Percentiles rank a stretch among this genome's conserved stretches.
phyloP scores from a whole-genome alignment of 2,888 invertebrate genomes.

The Aporophyla nigra region DNA sequence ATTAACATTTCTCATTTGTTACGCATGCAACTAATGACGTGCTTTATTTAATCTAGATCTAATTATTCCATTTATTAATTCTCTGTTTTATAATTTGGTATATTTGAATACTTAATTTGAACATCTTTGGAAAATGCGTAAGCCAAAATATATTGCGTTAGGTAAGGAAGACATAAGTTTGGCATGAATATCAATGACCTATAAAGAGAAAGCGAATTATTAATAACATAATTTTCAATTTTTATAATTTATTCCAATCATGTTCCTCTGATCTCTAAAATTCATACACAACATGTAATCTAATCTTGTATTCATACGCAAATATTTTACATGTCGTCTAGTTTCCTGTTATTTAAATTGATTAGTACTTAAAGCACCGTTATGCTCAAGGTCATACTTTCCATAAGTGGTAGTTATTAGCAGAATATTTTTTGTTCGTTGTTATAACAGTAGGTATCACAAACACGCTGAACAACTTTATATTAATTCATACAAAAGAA shows the following conservation, averaged over 20 bases:
- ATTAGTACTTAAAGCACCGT: neutral
- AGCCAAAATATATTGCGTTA: neutral
- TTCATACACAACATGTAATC: slow-evolving; percentile 8
- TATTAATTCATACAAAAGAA: too few species aligned
- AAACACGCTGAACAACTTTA: neutral
- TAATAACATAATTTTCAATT: neutral
- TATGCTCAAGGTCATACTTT: slow-evolving; percentile 26
- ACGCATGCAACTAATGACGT: neutral
- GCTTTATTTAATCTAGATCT: slow-evolving; percentile 15
- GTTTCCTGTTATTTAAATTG: neutral
- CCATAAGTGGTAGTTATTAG: slow-evolving; percentile 7
- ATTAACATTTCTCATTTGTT: neutral
- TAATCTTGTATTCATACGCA: neutral
- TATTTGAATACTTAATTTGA: neutral
- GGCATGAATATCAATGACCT: neutral
- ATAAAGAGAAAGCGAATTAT: neutral
- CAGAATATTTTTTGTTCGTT: neutral
- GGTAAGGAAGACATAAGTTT: neutral
- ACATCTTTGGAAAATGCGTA: neutral
- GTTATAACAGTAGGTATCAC: neutral
- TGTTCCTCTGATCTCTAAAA: neutral
- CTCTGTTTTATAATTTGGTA: neutral
- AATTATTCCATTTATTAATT: neutral
- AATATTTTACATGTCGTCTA: neutral
- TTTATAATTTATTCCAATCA: slow-evolving; percentile 20